Percentiles rank a stretch among this genome's conserved stretches.
Conservation (phyloP, 2,797 vertebrate genomes). For the Eurystomus glaucurus region DNA sequence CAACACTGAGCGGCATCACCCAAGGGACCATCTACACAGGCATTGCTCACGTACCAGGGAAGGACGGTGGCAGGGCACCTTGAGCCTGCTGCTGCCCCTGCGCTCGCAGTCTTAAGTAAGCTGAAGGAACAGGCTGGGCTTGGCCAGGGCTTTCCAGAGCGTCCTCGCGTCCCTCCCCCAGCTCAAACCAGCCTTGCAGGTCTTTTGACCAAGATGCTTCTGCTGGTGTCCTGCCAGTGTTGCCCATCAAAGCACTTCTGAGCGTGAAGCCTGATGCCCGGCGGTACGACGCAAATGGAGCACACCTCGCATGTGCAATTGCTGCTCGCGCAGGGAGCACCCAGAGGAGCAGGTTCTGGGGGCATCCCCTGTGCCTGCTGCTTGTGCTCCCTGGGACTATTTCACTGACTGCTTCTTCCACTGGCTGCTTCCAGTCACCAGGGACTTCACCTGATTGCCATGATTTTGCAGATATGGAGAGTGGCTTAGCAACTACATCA, state of each 20-base stretch:
- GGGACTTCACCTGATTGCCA: background rate
- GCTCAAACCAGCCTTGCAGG: rapidly evolving
- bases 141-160: background rate
- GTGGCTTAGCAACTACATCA: background rate
- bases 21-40: background rate
- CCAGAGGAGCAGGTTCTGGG: rapidly evolving
- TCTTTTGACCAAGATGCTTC: background rate
- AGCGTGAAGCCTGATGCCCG: rapidly evolving
- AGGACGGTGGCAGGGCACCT: background rate
- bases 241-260: background rate
- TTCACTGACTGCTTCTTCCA: background rate
- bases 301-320: background rate
- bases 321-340: background rate
- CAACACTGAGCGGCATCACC: background rate
- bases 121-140: background rate
- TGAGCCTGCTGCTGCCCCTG: background rate
- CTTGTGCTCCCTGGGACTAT: too few relatives aligned
- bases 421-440: background rate
- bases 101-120: rapidly evolving
- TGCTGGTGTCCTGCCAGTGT: background rate
- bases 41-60: rapidly evolving
- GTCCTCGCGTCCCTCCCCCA: background rate
- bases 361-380: background rate
- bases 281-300: rapidly evolving
- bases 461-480: background rate